A percentile compares a stretch with the other conserved stretches of the same genome.
These are phyloP conservation scores for Lipotes vexillifer DNA, from an alignment of 2,113 vertebrate genomes.

Conservation along the genomic window DNA sequence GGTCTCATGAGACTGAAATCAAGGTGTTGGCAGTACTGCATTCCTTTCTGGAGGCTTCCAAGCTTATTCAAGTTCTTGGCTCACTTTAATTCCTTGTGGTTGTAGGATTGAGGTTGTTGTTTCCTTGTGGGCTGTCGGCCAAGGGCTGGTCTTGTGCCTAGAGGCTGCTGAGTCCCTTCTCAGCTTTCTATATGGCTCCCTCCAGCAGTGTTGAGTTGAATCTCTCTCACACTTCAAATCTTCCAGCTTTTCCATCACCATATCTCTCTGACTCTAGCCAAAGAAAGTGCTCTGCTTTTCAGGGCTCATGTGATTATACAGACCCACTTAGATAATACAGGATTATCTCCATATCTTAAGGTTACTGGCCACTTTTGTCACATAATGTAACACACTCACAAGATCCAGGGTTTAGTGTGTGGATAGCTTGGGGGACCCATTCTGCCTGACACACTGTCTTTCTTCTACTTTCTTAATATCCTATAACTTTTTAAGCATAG, in stretches of 20 bases:
- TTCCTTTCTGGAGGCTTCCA: background rate
- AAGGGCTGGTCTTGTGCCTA: background rate
- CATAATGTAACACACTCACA: background rate
- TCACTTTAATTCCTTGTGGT: background rate
- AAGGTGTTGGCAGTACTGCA: background rate
- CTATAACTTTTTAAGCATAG: background rate
- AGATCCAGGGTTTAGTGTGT: background rate
- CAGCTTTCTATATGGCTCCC: background rate
- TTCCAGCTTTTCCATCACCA: background rate
- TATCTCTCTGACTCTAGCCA: background rate
- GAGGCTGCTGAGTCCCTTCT: background rate
- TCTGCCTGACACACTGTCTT: background rate
- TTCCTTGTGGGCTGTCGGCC: background rate
- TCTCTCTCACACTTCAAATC: background rate
- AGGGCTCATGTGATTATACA: background rate
- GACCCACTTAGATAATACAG: background rate
- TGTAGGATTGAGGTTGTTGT: background rate
- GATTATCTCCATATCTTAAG: background rate
- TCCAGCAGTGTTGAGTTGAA: background rate
- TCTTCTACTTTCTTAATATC: background rate
- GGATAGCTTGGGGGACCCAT: background rate
- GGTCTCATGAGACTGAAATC: background rate
- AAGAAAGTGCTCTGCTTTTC: background rate
- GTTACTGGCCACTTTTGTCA: background rate
- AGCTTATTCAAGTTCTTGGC: background rate